A percentile compares a stretch with the other conserved stretches of the same genome.
phyloP scores from a whole-genome alignment of 2,797 vertebrate species.

The Betta splendens region DNA sequence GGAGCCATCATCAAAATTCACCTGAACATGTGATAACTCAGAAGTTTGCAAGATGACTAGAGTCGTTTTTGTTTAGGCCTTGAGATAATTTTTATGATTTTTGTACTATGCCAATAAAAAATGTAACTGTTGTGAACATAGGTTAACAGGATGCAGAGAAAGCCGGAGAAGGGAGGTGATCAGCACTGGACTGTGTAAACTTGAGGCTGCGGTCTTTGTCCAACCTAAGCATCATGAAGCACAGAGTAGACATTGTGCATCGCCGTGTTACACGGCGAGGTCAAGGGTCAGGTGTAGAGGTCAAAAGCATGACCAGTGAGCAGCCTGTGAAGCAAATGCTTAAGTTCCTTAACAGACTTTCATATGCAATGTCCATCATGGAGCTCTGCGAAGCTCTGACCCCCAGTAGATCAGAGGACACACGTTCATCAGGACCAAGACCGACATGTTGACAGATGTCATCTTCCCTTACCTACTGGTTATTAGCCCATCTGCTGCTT shows the following conservation, averaged over 20 bases:
- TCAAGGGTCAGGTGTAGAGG: conserved; percentile 68
- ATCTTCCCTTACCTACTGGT: conserved; percentile 29
- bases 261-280: conserved; percentile 60
- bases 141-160: no score
- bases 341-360: conserved; percentile 74
- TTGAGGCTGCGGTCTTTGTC: conserved; percentile 56
- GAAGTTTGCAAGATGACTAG: no score
- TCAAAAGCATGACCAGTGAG: conserved; percentile 62
- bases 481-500: conserved; percentile 65
- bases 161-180: no score
- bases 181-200: conserved; percentile 50
- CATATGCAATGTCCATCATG: conserved; percentile 11
- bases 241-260: conserved; percentile 62
- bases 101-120: no score
- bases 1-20: no score
- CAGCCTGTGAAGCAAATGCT: conserved; percentile 53
- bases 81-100: no score
- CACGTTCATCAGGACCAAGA: conserved; percentile 11
- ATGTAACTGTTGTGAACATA: no score
- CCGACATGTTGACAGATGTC: not conserved
- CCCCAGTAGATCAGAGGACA: not conserved
- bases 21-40: no score
- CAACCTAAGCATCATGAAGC: conserved; percentile 42
- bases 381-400: not conserved
- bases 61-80: no score